Percentiles rank a stretch among this genome's conserved stretches.
Conservation (phyloP, 2,797 vertebrate genomes). For the Coluber constrictor region DNA sequence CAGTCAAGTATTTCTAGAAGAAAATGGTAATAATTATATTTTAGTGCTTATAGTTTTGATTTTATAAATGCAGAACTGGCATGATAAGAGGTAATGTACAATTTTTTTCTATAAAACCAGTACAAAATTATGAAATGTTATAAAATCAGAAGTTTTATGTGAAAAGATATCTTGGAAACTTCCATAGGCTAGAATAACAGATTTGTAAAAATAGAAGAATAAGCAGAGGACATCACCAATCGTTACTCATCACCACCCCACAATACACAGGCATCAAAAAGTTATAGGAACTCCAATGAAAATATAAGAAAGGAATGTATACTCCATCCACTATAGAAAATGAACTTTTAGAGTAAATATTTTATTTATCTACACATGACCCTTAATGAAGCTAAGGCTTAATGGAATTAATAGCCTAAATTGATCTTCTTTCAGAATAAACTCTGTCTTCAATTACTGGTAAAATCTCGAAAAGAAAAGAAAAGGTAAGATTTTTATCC, state of each 20-base stretch:
- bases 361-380: not conserved
- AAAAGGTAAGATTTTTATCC: not conserved
- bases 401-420: not conserved
- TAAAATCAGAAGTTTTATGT: not conserved
- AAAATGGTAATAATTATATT: conserved; percentile 28
- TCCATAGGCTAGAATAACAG: not conserved
- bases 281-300: not conserved
- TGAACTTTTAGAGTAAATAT: not conserved
- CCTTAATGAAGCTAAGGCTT: not conserved
- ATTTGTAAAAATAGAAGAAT: not conserved
- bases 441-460: not conserved
- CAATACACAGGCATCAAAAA: not conserved
- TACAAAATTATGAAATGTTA: not conserved
- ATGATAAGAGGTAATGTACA: not conserved
- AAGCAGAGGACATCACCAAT: not conserved
- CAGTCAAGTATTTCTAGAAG: conserved; percentile 73
- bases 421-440: not conserved
- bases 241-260: not conserved
- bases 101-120: not conserved
- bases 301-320: not conserved
- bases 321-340: not conserved
- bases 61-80: not conserved
- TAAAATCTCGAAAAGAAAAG: not conserved
- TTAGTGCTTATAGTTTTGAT: not conserved
- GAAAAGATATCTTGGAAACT: not conserved